phyloP scores from a whole-genome alignment of 2,888 invertebrate genomes.

The Oscheius sp. region DNA sequence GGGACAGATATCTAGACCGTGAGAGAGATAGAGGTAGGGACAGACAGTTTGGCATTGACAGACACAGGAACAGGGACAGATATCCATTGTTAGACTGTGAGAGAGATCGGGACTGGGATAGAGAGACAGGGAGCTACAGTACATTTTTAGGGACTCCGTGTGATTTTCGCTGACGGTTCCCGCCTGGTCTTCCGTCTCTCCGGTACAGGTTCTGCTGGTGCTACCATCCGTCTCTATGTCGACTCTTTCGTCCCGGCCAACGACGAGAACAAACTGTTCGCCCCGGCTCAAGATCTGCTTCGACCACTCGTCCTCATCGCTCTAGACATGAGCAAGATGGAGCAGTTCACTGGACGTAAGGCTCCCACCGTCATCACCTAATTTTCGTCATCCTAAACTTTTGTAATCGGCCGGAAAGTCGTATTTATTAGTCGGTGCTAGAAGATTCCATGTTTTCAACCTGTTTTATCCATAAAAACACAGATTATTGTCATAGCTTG shows the following conservation, averaged over 20 bases:
- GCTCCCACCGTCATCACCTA: slow-evolving; percentile 94
- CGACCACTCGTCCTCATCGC: slow-evolving; percentile 90
- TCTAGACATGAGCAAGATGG: slow-evolving; percentile 85
- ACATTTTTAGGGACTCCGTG: slow-evolving; percentile 84
- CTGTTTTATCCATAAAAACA: neutral
- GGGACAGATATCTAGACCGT: too few relatives aligned
- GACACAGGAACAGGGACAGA: too few relatives aligned
- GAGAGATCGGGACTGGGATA: too few relatives aligned
- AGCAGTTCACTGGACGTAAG: slow-evolving; percentile 87
- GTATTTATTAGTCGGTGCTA: slow-evolving; percentile 25
- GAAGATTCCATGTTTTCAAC: slow-evolving; percentile 4
- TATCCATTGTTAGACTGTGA: too few relatives aligned
- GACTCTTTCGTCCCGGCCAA: slow-evolving; percentile 86
- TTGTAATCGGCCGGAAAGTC: neutral
- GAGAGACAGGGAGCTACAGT: too few relatives aligned
- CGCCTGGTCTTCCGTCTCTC: slow-evolving; percentile 92
- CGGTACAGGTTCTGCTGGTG: slow-evolving; percentile 97
- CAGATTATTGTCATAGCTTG: slow-evolving; percentile 24
- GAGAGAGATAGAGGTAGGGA: too few relatives aligned
- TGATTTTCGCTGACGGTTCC: slow-evolving; percentile 93
- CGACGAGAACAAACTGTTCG: slow-evolving; percentile 77
- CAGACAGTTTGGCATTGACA: too few relatives aligned
- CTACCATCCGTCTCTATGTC: slow-evolving; percentile 94
- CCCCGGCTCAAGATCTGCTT: slow-evolving; percentile 80
- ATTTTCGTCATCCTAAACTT: slow-evolving; percentile 28